Evolutionary conservation across 2,888 invertebrate species (phyloP).

Genomic region (Parapristionchus giblindavisi): DNA sequence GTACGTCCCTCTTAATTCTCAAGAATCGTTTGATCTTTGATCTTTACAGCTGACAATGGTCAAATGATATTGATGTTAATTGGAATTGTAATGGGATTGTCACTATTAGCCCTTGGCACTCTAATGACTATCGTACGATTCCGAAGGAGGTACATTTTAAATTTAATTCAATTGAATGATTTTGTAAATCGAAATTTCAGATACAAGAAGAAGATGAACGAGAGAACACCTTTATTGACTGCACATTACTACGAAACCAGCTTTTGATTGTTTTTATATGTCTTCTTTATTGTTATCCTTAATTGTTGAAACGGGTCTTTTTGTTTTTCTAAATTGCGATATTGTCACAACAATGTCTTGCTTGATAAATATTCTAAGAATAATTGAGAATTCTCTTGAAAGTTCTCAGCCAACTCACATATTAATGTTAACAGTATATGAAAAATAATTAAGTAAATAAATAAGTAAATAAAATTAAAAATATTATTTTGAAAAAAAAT

Average conservation of each 20-base stretch:
- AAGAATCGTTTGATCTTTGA: neutral
- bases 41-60: neutral
- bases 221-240: conserved; percentile 20
- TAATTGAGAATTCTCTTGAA: no score
- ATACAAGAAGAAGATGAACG: neutral
- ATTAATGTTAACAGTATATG: no score
- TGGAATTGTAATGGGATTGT: conserved; percentile 12
- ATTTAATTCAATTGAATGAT: neutral
- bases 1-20: neutral
- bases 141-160: conserved; percentile 5
- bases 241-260: conserved; percentile 26
- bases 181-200: neutral
- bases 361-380: no score
- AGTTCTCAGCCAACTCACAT: no score
- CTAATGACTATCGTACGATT: conserved; percentile 1
- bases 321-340: no score
- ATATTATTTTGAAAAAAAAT: no score
- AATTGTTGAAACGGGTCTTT: no score
- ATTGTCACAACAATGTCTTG: no score
- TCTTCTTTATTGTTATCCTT: no score
- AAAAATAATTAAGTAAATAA: no score
- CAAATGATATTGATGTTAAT: neutral
- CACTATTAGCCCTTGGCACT: neutral
- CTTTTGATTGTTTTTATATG: no score
- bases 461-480: no score